A percentile compares a stretch with the other conserved stretches of the same genome.
Conservation (phyloP, 1,140 invertebrate genomes). For the Zaprionus gabonicus region DNA sequence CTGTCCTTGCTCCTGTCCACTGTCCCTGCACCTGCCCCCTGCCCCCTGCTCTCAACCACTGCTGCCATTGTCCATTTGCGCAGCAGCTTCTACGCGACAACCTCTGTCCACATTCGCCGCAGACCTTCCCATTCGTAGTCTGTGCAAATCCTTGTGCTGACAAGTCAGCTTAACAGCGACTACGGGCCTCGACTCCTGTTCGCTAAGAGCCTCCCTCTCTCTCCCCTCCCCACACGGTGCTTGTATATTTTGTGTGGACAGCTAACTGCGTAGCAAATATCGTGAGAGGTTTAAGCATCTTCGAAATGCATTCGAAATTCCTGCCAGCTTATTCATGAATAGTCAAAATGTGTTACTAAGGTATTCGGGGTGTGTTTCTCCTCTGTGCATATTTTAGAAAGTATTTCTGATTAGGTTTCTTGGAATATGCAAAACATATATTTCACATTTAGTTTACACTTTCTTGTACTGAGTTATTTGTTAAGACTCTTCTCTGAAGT, state of each 20-base stretch:
- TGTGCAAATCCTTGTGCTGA: conserved; percentile 25
- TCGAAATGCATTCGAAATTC: conserved; percentile 1
- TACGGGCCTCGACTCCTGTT: conserved; percentile 11
- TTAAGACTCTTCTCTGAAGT: too few relatives aligned
- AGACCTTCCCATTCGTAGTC: conserved; percentile 14
- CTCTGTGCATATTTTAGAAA: neutral
- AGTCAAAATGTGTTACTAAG: neutral
- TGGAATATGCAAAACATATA: too few relatives aligned
- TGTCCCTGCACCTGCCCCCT: neutral
- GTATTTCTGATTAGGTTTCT: too few relatives aligned
- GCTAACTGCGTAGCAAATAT: conserved; percentile 2
- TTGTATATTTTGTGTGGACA: neutral
- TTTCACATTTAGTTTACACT: too few relatives aligned
- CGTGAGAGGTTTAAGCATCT: neutral
- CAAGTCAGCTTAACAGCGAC: conserved; percentile 37
- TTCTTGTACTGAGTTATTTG: too few relatives aligned
- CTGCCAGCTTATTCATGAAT: neutral
- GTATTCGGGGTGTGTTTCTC: neutral
- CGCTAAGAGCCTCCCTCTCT: conserved; percentile 5
- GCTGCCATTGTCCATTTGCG: conserved; percentile 26
- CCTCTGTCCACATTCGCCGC: conserved; percentile 22
- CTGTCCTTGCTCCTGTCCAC: too few relatives aligned
- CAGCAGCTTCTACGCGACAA: conserved; percentile 33
- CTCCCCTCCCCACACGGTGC: too few relatives aligned
- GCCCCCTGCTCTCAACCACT: neutral